These are phyloP conservation scores for Asbolus verrucosus DNA, from an alignment of 1,140 invertebrate species.

Conservation along the genomic window DNA sequence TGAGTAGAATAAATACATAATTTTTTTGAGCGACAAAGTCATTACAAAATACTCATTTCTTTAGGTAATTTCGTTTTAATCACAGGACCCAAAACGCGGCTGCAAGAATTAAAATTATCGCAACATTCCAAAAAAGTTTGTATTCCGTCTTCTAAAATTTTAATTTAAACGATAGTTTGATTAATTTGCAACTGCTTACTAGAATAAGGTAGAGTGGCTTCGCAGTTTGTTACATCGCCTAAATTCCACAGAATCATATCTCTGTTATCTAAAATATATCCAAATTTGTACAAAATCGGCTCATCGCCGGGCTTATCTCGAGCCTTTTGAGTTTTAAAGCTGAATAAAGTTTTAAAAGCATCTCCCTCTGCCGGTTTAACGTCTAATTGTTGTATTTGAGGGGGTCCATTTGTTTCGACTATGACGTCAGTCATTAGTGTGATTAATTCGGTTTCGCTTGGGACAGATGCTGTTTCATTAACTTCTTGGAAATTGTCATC, in stretches of 20 bases:
- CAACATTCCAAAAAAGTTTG: constrained; percentile 48
- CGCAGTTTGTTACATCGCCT: constrained; percentile 19
- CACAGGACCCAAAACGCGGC: constrained; percentile 36
- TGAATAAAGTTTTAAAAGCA: constrained; percentile 28
- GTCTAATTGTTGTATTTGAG: not conserved
- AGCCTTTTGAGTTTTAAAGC: not conserved
- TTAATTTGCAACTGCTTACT: constrained; percentile 6
- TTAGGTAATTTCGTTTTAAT: constrained; percentile 32
- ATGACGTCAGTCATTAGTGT: constrained; percentile 21
- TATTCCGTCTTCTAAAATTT: constrained; percentile 43
- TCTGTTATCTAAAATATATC: constrained; percentile 40
- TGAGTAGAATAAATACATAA: too few relatives aligned
- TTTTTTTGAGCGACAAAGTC: too few relatives aligned
- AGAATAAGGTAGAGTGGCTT: constrained; percentile 46
- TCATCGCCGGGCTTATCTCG: not conserved
- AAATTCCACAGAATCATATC: constrained; percentile 40
- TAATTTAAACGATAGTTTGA: not conserved
- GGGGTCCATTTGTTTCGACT: constrained; percentile 29
- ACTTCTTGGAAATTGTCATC: constrained; percentile 14
- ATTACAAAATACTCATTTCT: constrained; percentile 23
- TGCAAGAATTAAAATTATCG: constrained; percentile 41
- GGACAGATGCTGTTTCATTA: constrained; percentile 22
- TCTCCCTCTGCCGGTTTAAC: constrained; percentile 7
- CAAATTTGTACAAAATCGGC: constrained; percentile 48
- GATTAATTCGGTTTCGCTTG: constrained; percentile 7